Evolutionary conservation across 2,888 invertebrate genomes (phyloP).

Genomic region (Myopa testacea): DNA sequence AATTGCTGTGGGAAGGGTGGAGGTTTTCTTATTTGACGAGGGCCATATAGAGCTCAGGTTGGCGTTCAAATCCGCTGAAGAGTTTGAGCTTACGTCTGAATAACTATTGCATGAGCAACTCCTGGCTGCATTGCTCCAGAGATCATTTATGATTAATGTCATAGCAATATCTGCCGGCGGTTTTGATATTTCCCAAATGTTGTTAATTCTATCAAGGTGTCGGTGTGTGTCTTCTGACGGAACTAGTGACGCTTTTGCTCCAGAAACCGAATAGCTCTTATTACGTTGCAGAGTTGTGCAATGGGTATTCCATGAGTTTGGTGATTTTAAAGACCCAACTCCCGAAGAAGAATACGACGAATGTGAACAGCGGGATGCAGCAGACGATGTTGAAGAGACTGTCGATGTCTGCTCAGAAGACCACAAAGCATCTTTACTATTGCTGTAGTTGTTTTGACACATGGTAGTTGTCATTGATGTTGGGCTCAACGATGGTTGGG

Average conservation of each 20-base stretch:
- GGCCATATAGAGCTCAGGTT: constrained; percentile 51
- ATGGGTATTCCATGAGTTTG: constrained; percentile 4
- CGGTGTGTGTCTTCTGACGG: constrained; percentile 25
- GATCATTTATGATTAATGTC: constrained; percentile 62
- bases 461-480: constrained; percentile 55
- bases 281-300: constrained; percentile 49
- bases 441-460: constrained; percentile 58
- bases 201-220: constrained; percentile 60
- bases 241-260: constrained; percentile 26
- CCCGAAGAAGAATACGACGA: constrained; percentile 16
- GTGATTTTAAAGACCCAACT: constrained; percentile 42
- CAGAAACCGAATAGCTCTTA: constrained; percentile 53
- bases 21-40: not conserved
- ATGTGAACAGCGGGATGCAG: constrained; percentile 58
- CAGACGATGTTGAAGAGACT: constrained; percentile 14
- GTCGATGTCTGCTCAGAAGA: constrained; percentile 63
- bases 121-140: constrained; percentile 55
- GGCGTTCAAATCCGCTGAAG: constrained; percentile 47
- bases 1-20: constrained; percentile 43
- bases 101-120: constrained; percentile 37
- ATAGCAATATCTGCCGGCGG: constrained; percentile 39
- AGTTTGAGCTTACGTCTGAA: constrained; percentile 60
- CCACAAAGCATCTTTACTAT: constrained; percentile 68
- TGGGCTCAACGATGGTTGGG: constrained; percentile 65
- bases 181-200: constrained; percentile 64